A percentile compares a stretch with the other conserved stretches of the same genome.
Evolutionary conservation across 2,113 vertebrate genomes (phyloP).

Genomic region (Cyanoderma ruficeps): DNA sequence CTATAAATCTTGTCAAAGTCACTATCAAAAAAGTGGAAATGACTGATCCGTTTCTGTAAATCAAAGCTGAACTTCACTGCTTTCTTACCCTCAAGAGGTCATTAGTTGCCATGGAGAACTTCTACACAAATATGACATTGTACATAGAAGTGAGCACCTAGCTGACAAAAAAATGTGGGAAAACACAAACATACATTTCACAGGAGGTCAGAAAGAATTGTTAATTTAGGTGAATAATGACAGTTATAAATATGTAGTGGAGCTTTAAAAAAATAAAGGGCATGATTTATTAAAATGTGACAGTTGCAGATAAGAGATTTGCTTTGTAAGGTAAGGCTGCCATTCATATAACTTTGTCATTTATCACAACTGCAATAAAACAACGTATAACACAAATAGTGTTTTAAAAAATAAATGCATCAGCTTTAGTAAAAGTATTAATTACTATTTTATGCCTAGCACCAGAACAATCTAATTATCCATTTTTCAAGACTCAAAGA

Average conservation of each 20-base stretch:
- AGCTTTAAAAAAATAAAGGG: background rate
- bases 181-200: background rate
- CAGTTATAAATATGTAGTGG: background rate
- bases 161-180: conserved; percentile 17
- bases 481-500: background rate
- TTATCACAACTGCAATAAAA: background rate
- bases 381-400: background rate
- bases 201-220: background rate
- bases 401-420: background rate
- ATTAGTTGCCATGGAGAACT: conserved; percentile 46
- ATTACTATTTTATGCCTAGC: conserved; percentile 22
- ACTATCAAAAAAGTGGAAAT: background rate
- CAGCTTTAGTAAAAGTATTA: conserved; percentile 34
- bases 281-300: background rate
- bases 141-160: background rate
- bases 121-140: conserved; percentile 19
- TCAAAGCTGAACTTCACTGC: conserved; percentile 31
- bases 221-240: conserved; percentile 34
- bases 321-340: background rate
- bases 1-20: background rate
- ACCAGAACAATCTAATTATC: conserved; percentile 20
- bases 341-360: background rate
- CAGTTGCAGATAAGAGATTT: background rate
- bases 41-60: background rate
- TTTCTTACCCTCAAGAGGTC: background rate